A percentile compares a stretch with the other conserved stretches of the same genome.
phyloP scores from a whole-genome alignment of 2,113 vertebrate genomes.

The Fulmarus glacialis region DNA sequence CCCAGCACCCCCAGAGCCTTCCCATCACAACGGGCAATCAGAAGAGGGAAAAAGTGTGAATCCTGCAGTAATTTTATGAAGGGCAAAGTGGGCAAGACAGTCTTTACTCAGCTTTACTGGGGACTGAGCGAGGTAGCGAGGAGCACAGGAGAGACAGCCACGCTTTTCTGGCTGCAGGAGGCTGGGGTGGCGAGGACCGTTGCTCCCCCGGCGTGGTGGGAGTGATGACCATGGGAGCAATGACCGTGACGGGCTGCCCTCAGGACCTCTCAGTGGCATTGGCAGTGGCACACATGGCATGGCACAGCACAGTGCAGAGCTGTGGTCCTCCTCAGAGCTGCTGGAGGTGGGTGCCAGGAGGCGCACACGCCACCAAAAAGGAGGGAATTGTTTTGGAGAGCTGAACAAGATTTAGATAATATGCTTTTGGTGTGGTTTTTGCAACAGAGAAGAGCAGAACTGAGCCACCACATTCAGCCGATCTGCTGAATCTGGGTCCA shows the following conservation, averaged over 20 bases:
- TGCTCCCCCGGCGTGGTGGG: neutral
- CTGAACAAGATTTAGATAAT: neutral
- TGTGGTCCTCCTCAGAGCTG: neutral
- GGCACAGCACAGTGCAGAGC: neutral
- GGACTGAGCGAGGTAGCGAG: neutral
- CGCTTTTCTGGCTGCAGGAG: neutral
- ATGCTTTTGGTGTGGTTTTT: neutral
- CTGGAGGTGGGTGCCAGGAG: neutral
- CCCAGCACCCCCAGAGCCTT: neutral
- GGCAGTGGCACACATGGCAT: neutral
- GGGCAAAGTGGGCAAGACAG: neutral
- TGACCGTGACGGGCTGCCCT: neutral
- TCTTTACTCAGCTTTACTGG: neutral
- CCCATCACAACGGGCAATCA: neutral
- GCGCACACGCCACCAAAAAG: fast-evolving
- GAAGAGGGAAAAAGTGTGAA: neutral
- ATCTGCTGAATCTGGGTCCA: neutral
- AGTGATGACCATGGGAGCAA: neutral
- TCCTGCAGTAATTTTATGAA: neutral
- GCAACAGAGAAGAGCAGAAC: neutral
- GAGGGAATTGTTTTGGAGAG: neutral
- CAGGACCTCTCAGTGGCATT: neutral
- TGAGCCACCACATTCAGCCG: neutral
- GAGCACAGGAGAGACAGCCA: neutral
- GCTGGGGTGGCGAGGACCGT: fast-evolving